Conservation (phyloP, 1,140 invertebrate species). For the Phenacoccus solenopsis region DNA sequence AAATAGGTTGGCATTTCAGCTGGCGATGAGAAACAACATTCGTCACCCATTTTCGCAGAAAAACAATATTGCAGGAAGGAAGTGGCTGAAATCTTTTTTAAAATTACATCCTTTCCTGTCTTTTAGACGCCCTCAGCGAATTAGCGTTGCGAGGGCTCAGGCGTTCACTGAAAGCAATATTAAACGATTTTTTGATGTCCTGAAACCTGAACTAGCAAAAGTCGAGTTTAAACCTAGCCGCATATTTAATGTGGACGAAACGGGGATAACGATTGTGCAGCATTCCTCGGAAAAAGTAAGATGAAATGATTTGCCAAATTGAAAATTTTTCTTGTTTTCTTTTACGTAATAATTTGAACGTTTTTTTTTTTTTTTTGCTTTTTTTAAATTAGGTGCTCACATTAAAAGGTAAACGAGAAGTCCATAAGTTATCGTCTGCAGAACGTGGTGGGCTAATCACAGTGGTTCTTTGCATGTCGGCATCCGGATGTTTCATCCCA, state of each 20-base stretch:
- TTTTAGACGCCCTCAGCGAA: constrained; percentile 30
- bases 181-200: constrained; percentile 25
- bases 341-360: too few species aligned
- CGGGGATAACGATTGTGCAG: too few species aligned
- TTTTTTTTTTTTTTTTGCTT: background rate
- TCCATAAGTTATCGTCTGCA: constrained; percentile 27
- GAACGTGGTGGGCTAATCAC: constrained; percentile 29
- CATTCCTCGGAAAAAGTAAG: too few species aligned
- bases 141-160: constrained; percentile 29
- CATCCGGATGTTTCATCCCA: constrained; percentile 30
- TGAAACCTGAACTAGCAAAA: constrained; percentile 5
- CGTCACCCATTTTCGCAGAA: background rate
- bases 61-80: constrained; percentile 26
- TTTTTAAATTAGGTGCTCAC: constrained; percentile 27
- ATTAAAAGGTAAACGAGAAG: constrained; percentile 26
- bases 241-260: constrained; percentile 14
- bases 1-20: too few species aligned
- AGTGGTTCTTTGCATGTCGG: constrained; percentile 28
- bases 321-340: too few species aligned
- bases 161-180: constrained; percentile 31
- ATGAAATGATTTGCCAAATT: too few species aligned
- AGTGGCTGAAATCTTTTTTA: constrained; percentile 31
- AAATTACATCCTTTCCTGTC: constrained; percentile 29
- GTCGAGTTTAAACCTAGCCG: background rate
- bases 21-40: constrained; percentile 5